These are phyloP conservation scores for Manis pentadactyla DNA, from an alignment of 2,797 vertebrate species.

Conservation along the genomic window DNA sequence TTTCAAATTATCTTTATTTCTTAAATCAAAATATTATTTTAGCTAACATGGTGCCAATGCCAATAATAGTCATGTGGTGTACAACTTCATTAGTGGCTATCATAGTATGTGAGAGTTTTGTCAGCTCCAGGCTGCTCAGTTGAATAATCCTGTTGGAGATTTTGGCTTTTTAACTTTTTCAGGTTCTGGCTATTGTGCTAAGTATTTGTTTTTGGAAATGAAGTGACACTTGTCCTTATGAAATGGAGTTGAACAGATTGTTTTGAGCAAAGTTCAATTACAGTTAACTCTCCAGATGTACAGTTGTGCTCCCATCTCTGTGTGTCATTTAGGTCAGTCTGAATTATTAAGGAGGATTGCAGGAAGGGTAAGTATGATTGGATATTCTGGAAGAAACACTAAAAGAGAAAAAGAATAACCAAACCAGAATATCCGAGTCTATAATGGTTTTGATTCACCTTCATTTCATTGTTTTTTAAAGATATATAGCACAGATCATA, in stretches of 20 bases:
- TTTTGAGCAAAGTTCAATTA: slow-evolving; percentile 33
- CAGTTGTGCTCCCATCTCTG: background rate
- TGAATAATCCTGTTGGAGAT: background rate
- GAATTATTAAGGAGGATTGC: slow-evolving; percentile 11
- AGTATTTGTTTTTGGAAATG: slow-evolving; percentile 21
- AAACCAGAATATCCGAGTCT: background rate
- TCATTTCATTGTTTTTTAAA: background rate
- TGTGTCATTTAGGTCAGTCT: background rate
- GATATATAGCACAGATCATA: background rate
- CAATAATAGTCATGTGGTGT: background rate
- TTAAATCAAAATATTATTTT: background rate
- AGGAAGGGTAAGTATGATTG: background rate
- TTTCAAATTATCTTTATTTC: background rate
- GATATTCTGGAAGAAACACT: background rate
- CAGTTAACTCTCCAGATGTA: background rate
- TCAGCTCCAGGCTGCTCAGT: rapidly evolving
- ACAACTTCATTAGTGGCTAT: background rate
- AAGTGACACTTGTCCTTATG: background rate
- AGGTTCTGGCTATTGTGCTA: background rate
- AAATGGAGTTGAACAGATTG: background rate
- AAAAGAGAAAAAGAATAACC: background rate
- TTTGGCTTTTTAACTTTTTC: background rate
- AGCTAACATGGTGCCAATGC: background rate
- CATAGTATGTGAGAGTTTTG: background rate
- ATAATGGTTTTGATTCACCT: background rate